Evolutionary conservation across 2,888 invertebrate genomes (phyloP).

Genomic region (Ptychoptera albimana): DNA sequence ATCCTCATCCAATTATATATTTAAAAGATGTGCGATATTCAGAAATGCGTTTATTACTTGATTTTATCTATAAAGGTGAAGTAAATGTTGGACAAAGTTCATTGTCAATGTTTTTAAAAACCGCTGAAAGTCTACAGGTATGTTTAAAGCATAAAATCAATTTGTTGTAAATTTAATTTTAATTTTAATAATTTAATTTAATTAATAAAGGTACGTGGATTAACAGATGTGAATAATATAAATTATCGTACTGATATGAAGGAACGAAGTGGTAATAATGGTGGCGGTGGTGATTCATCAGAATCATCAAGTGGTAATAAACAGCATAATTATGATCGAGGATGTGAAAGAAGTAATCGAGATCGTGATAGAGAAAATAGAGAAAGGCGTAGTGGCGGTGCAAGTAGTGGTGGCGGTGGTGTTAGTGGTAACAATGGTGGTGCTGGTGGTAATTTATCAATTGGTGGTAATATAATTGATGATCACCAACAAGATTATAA

Average conservation of each 20-base stretch:
- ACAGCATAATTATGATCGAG: conserved; percentile 10
- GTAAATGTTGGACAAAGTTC: conserved; percentile 85
- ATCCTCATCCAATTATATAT: conserved; percentile 85
- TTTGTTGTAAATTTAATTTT: background rate
- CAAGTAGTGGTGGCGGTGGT: conserved; percentile 26
- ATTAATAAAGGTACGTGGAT: conserved; percentile 43
- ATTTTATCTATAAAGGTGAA: conserved; percentile 87
- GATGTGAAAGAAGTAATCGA: conserved; percentile 25
- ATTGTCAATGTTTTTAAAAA: conserved; percentile 79
- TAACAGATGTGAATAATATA: conserved; percentile 66
- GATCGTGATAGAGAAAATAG: conserved; percentile 20
- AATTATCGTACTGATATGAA: conserved; percentile 30
- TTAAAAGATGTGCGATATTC: conserved; percentile 81
- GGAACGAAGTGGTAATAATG: conserved; percentile 6
- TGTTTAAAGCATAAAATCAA: conserved; percentile 1
- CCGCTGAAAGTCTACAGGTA: conserved; percentile 80
- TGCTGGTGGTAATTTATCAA: conserved; percentile 20
- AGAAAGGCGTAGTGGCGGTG: conserved; percentile 23
- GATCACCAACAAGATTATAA: conserved; percentile 23
- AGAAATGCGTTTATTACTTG: conserved; percentile 77
- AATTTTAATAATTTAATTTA: conserved; percentile 1
- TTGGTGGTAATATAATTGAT: conserved; percentile 16
- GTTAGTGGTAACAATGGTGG: conserved; percentile 19
- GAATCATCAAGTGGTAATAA: background rate
- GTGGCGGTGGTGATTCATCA: background rate